Evolutionary conservation across 2,888 invertebrate species (phyloP).

Genomic region (Entomobrya proxima): DNA sequence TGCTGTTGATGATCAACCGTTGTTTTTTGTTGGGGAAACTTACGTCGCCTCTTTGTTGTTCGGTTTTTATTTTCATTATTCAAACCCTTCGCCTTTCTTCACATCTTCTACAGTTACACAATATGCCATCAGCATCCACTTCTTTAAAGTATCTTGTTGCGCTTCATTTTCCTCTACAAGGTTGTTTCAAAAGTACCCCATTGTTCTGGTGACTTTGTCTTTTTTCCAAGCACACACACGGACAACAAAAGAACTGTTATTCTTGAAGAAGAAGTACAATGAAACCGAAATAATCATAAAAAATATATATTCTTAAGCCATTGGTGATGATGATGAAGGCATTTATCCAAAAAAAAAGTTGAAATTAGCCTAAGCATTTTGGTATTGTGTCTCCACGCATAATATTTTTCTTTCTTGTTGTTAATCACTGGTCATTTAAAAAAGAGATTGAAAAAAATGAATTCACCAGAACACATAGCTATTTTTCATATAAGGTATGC

Average conservation of each 20-base stretch:
- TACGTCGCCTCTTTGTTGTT: neutral
- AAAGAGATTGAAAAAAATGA: neutral
- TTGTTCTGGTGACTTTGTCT: slow-evolving; percentile 18
- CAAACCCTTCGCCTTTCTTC: neutral
- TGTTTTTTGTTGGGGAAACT: too few relatives aligned
- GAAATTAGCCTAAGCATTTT: slow-evolving; percentile 46
- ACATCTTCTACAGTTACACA: slow-evolving; percentile 7
- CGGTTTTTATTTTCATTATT: neutral
- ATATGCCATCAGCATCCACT: neutral
- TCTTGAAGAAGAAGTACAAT: neutral
- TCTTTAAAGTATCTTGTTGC: neutral
- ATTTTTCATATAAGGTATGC: too few relatives aligned
- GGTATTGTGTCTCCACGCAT: slow-evolving; percentile 11
- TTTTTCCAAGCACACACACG: too few relatives aligned
- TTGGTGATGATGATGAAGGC: neutral
- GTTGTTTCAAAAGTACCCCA: neutral
- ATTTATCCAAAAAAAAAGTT: neutral
- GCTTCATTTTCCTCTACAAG: neutral
- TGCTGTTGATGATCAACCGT: neutral
- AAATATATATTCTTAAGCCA: too few relatives aligned
- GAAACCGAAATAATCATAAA: too few relatives aligned
- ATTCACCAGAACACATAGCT: neutral
- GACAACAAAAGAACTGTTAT: slow-evolving; percentile 59
- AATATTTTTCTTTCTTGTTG: too few relatives aligned
- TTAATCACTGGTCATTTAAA: slow-evolving; percentile 5